Evolutionary conservation across 2,888 invertebrate species (phyloP), one percentile per base, ranked within the genome.

Genomic region (Neria commutata): DNA sequence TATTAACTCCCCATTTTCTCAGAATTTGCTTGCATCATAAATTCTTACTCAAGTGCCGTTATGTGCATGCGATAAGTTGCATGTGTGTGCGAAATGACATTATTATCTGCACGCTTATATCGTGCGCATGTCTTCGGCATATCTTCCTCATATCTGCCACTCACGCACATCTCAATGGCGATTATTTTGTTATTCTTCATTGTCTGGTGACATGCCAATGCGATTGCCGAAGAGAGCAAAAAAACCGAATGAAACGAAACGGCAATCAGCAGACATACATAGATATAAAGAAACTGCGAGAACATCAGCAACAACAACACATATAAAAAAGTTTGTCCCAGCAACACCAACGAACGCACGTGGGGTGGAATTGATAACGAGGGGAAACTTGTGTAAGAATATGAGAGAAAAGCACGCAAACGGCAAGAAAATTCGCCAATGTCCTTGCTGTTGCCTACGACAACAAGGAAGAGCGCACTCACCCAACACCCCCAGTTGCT

Each of bases 121-220:
- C n/a, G n/a, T n/a, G n/a, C n/a, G n/a, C n/a, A n/a, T n/a, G n/a
- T n/a, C n/a, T n/a, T n/a, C n/a, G n/a, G 37, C n/a, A 46, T 21
- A n/a, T 2, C 14, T 10, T 46, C 2, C 3, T 24, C n/a, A 21
- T 1, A 46, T 21, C 16, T 14, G 2, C 3, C n/a, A 21, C 40
- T 37, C 55, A 55, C 48, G 25, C 48, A 55, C 26, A 24, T 48
- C 19, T 19, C 40, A 25, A 49, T n/a, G n/a, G n/a, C 25, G 25
- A 55, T 11, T 16, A 40, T 16, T n/a, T 40, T n/a, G 26, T 26
- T 26, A 45, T 42, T n/a, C n/a, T n/a, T n/a, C n/a, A 49, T 46
- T 37, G 55, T 55, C 48, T 48, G 55, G 40, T 49, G 42, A 40
- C 55, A 55, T 40, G 49, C 46, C 37, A 55, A 55, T 46, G 34